Evolutionary conservation across 2,113 vertebrate species (phyloP).

Genomic region (Saccopteryx leptura): DNA sequence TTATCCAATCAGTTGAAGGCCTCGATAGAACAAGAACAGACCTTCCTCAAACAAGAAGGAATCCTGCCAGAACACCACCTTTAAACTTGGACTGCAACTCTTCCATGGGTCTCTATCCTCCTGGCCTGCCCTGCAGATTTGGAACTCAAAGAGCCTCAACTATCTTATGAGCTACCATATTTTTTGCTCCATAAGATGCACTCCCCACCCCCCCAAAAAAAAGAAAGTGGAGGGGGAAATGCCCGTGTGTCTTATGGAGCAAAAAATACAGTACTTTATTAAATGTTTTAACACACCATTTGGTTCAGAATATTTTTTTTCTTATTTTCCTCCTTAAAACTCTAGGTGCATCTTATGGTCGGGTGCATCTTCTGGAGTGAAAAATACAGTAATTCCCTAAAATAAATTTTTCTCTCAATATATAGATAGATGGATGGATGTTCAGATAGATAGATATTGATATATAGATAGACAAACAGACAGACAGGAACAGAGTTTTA

Average conservation of each 20-base stretch:
- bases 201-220: no score
- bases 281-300: no score
- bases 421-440: neutral
- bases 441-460: neutral
- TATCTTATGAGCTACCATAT: neutral
- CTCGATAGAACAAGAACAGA: neutral
- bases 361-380: no score
- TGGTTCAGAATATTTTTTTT: no score
- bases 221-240: no score
- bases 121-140: neutral
- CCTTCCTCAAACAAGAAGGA: neutral
- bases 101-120: neutral
- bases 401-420: constrained; percentile 18
- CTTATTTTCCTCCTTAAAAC: no score
- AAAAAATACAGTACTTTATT: no score
- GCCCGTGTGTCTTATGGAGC: no score
- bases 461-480: neutral
- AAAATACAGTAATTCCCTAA: neutral
- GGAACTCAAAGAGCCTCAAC: neutral
- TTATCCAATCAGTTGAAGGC: neutral
- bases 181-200: no score
- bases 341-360: no score
- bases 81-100: neutral
- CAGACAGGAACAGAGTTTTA: neutral
- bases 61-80: neutral